Conservation (phyloP, 2,797 vertebrate species). For the Euphonia xanthogaster region DNA sequence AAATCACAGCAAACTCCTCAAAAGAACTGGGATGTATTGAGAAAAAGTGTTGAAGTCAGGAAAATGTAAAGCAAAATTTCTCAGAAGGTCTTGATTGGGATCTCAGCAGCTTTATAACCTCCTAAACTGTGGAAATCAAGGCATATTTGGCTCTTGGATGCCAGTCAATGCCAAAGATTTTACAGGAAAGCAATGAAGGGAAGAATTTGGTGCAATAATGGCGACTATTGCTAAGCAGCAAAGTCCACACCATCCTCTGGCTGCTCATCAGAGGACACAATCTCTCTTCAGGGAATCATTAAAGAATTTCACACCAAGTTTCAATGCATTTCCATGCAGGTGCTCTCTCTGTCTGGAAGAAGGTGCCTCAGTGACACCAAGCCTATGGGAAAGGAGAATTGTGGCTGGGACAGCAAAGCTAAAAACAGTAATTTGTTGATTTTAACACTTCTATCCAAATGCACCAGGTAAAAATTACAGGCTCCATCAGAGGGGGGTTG, state of each 20-base stretch:
- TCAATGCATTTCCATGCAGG: background rate
- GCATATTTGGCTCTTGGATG: background rate
- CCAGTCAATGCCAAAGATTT: background rate
- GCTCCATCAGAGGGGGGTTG: background rate
- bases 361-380: background rate
- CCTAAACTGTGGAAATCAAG: background rate
- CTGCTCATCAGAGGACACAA: background rate
- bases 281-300: background rate
- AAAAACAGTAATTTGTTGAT: conserved; percentile 17
- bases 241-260: background rate
- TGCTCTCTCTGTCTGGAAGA: background rate
- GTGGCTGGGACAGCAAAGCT: background rate
- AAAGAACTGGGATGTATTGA: background rate
- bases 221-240: background rate
- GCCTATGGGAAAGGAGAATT: background rate
- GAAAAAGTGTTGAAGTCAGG: background rate
- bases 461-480: conserved; percentile 21
- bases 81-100: background rate
- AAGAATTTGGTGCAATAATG: background rate
- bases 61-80: background rate
- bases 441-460: background rate
- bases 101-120: background rate
- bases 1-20: background rate
- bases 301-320: background rate
- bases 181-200: background rate